These are phyloP conservation scores for Trissoscelio sp. DNA, from an alignment of 2,888 invertebrate species.

Conservation along the genomic window DNA sequence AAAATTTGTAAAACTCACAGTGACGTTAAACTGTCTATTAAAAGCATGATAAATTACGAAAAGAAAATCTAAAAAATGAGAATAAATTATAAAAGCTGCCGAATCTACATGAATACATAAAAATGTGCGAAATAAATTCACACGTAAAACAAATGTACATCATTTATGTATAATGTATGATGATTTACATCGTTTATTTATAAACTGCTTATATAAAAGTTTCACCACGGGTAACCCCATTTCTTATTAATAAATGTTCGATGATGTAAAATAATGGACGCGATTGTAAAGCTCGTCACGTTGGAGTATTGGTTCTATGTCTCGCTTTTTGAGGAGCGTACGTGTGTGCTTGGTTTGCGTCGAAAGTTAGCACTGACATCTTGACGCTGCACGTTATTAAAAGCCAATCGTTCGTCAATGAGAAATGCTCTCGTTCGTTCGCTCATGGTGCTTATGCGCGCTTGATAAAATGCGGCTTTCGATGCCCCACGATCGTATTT, in stretches of 20 bases:
- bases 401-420: constrained; percentile 64
- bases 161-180: constrained; percentile 30
- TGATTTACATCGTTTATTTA: constrained; percentile 46
- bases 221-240: constrained; percentile 44
- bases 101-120: no score
- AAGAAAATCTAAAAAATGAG: no score
- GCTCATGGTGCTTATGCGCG: constrained; percentile 5
- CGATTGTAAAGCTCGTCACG: constrained; percentile 64
- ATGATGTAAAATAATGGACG: constrained; percentile 54
- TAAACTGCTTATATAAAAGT: constrained; percentile 46
- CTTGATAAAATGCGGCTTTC: constrained; percentile 36
- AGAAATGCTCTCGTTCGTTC: constrained; percentile 37
- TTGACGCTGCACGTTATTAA: constrained; percentile 60
- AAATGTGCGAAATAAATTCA: no score
- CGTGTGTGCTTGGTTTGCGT: constrained; percentile 43
- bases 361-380: constrained; percentile 62
- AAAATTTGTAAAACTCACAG: no score
- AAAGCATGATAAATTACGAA: no score
- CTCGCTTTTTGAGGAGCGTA: constrained; percentile 55
- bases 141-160: not conserved
- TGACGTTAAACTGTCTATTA: no score
- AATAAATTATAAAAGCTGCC: no score
- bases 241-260: constrained; percentile 60
- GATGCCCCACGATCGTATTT: constrained; percentile 21
- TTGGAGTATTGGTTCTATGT: constrained; percentile 59